phyloP scores from a whole-genome alignment of 2,797 vertebrate species.

The Tachyglossus aculeatus region DNA sequence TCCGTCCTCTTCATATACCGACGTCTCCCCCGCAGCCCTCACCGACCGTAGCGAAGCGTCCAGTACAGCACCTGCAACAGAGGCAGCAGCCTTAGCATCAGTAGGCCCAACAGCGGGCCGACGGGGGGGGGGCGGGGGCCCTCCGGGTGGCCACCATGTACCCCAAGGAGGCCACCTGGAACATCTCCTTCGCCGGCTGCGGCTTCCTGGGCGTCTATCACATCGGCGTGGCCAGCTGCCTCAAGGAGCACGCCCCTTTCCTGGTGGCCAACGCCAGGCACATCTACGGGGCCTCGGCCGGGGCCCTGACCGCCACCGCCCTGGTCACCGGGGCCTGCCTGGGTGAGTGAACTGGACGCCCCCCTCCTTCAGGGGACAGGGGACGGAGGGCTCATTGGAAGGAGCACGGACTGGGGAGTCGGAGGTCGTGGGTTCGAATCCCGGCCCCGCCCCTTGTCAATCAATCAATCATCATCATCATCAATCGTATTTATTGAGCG shows the following conservation, averaged over 20 bases:
- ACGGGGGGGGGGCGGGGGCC: no score
- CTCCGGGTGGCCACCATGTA: constrained; percentile 84
- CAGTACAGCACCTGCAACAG: no score
- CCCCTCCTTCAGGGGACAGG: no score
- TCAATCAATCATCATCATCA: no score
- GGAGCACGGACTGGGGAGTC: no score
- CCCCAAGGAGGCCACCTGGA: constrained; percentile 88
- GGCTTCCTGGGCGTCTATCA: constrained; percentile 97
- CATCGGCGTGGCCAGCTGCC: constrained; percentile 92
- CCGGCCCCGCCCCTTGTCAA: no score
- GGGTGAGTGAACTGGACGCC: constrained; percentile 76
- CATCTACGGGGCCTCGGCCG: constrained; percentile 94
- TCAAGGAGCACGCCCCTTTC: constrained; percentile 90
- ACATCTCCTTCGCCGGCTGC: constrained; percentile 96
- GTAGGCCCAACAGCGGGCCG: no score
- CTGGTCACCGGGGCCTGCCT: constrained; percentile 89
- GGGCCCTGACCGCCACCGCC: constrained; percentile 89
- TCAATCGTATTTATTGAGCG: no score
- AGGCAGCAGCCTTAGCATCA: no score
- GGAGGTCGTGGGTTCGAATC: no score
- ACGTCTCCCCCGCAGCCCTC: accelerated
- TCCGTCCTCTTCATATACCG: constrained; percentile 12
- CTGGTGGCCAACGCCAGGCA: constrained; percentile 88
- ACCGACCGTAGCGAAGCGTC: no score
- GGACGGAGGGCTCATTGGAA: no score